Evolutionary conservation across 92 coral and sea anemone genomes (phyloP), one percentile per base, ranked within the genome.

Genomic region (Diadumene lineata): DNA sequence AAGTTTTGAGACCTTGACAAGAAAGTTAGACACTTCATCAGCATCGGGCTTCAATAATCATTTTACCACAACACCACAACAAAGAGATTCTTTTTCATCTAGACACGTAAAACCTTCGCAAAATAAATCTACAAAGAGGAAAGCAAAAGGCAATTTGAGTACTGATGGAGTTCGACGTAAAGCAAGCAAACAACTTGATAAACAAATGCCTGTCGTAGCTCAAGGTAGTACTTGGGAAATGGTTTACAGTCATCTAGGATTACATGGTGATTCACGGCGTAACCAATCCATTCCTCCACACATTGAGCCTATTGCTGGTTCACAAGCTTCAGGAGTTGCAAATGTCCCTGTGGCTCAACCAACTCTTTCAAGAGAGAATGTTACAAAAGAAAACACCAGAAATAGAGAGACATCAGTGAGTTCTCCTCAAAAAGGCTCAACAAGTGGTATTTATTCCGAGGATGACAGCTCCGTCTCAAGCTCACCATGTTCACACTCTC

Each of bases 381-480:
- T 32, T 24, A 24, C 60, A 11, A 51, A 51, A 31, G 26, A 19
- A 56, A 66, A 72, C 1, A 13, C 68, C 21, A 57, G 53, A 22
- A 72, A 30, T 21, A 72, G 77, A 34, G 64, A 72, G 55, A 21
- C 33, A 17, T 23, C 77, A n/a, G 77, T 24, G 16, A 72, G 77
- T 18, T 66, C 77, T 55, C 66, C 77, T 27, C 56, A 56, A 21
- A 72, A 72, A 55, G 53, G 66, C 15, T 62, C 77, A 31, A 61
- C 64, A 0, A 13, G 19, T 72, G 66, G 50, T 32, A 31, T 66
- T 50, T 64, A 76, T 33, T 66, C 82, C 24, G 82, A 78, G 33
- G 82, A 78, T 68, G 82, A 65, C 57, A 78, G 82, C 23, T 78
- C 82, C 22, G 82, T 78, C 11, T 78, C 82, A 18, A 78, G 82